phyloP scores from a whole-genome alignment of 1,140 invertebrate genomes.

The Pantala flavescens region DNA sequence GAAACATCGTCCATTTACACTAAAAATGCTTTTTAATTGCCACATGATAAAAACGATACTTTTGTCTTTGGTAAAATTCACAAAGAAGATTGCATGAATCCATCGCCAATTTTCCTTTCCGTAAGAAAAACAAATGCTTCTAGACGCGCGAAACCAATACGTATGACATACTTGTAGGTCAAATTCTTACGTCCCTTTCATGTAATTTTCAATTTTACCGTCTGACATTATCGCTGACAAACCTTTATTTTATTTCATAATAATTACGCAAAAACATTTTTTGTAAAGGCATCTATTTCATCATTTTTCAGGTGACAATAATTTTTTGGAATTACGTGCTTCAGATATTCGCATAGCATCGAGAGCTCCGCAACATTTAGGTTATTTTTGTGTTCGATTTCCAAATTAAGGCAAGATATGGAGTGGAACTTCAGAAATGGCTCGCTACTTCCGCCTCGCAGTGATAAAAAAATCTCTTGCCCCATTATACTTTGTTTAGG shows the following conservation, averaged over 20 bases:
- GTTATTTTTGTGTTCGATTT: constrained; percentile 10
- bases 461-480: background rate
- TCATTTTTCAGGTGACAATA: too few relatives aligned
- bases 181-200: background rate
- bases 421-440: constrained; percentile 2
- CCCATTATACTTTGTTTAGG: too few relatives aligned
- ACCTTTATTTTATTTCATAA: too few relatives aligned
- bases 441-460: background rate
- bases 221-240: too few relatives aligned
- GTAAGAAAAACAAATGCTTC: background rate
- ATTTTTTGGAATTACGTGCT: too few relatives aligned
- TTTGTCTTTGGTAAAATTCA: background rate
- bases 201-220: background rate
- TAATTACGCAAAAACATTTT: too few relatives aligned
- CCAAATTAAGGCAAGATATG: constrained; percentile 9
- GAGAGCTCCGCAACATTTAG: background rate
- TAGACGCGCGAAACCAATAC: background rate
- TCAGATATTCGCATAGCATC: background rate
- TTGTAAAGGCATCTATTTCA: too few relatives aligned
- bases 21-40: background rate
- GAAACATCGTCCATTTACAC: constrained; percentile 5
- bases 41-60: constrained; percentile 7
- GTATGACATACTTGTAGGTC: background rate
- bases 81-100: background rate
- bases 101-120: constrained; percentile 5